A percentile compares a stretch with the other conserved stretches of the same genome.
Conservation (phyloP, 2,888 invertebrate species). For the Erpobdella octoculata region DNA sequence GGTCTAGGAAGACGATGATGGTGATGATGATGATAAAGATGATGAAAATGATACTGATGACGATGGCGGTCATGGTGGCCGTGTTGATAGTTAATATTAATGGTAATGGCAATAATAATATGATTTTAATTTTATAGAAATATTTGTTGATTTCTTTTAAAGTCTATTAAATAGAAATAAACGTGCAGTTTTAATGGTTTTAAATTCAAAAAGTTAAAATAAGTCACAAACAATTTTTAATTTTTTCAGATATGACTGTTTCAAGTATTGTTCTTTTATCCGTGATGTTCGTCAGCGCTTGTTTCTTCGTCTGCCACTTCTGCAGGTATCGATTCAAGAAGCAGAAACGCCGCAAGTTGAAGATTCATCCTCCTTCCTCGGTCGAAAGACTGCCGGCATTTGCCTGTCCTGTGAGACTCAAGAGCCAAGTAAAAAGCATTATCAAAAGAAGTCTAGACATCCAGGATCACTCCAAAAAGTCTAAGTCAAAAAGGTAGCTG, state of each 20-base stretch:
- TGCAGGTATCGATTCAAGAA: background rate
- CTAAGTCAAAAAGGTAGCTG: too few relatives aligned
- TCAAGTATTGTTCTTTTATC: background rate
- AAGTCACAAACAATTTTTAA: background rate
- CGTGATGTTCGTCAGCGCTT: background rate
- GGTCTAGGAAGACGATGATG: too few relatives aligned
- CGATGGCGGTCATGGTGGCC: too few relatives aligned
- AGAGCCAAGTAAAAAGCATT: background rate
- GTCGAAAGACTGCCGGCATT: background rate
- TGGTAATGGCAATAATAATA: too few relatives aligned
- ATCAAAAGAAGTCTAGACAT: background rate
- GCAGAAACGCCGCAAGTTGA: background rate
- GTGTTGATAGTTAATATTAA: too few relatives aligned
- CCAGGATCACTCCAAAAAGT: background rate
- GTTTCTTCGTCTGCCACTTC: background rate
- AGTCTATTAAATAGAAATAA: too few relatives aligned
- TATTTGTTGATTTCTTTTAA: too few relatives aligned
- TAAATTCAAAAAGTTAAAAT: background rate
- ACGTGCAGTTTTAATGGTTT: too few relatives aligned
- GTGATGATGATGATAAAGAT: too few relatives aligned
- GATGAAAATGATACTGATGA: too few relatives aligned
- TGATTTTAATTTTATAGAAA: too few relatives aligned
- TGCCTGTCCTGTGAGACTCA: background rate
- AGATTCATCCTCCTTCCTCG: background rate
- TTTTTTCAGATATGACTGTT: too few relatives aligned